Conservation (phyloP, 2,888 invertebrate genomes). For the Drosophila mulleri region DNA sequence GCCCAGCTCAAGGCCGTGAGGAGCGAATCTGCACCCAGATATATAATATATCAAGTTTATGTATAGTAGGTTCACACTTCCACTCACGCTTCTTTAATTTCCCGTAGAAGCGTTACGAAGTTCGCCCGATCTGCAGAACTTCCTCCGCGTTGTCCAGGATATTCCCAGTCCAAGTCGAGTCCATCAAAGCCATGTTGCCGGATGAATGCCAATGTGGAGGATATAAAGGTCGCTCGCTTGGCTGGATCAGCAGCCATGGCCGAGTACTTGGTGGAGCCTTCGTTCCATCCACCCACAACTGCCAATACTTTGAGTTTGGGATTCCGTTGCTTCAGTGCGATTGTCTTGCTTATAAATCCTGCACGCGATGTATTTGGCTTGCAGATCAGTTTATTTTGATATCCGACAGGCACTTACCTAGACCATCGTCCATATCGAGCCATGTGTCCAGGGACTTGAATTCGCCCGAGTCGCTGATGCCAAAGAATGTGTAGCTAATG, state of each 20-base stretch:
- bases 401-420: slow-evolving; percentile 46
- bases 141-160: slow-evolving; percentile 88
- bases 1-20: slow-evolving; percentile 88
- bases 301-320: slow-evolving; percentile 88
- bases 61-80: background rate
- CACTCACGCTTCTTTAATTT: slow-evolving; percentile 71
- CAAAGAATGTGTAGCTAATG: slow-evolving; percentile 76
- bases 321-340: slow-evolving; percentile 59
- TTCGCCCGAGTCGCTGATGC: slow-evolving; percentile 60
- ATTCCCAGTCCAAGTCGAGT: slow-evolving; percentile 97
- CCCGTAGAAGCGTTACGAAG: slow-evolving; percentile 85
- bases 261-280: slow-evolving; percentile 95
- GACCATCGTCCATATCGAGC: slow-evolving; percentile 68
- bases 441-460: slow-evolving; percentile 67
- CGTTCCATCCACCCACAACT: slow-evolving; percentile 97
- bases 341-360: slow-evolving; percentile 41
- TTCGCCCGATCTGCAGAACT: slow-evolving; percentile 89
- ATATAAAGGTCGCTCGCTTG: slow-evolving; percentile 90
- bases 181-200: slow-evolving; percentile 93
- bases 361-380: background rate
- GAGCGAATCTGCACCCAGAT: slow-evolving; percentile 45
- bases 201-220: slow-evolving; percentile 90
- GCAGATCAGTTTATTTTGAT: background rate
- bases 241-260: slow-evolving; percentile 90
- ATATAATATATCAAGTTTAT: background rate